Base-by-base conservation (phyloP, 1,140 invertebrate species). In the Ptiloglossa arizonensis region DNA sequence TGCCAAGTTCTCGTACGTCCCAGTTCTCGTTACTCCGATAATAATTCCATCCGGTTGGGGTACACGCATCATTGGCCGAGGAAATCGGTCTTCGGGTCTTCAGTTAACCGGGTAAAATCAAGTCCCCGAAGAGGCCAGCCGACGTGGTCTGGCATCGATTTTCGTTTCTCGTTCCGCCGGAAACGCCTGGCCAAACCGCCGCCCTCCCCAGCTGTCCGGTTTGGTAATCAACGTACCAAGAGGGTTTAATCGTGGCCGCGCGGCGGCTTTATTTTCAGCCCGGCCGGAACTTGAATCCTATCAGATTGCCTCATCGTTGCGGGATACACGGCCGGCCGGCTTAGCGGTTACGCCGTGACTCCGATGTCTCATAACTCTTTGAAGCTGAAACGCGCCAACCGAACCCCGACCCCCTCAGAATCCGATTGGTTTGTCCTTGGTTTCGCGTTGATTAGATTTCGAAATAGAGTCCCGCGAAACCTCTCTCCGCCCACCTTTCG, bases 181-280 rank as follows among this genome's bases (percentile, higher is more conserved):
- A 32, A 67, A 57, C 60, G 22, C 27, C 57, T 9, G 17, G 52
- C 72, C 41, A 57, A n/a, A 67, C 72, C 50, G 24, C 46, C 24
- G 22, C n/a, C 11, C 46, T 66, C 4, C 24, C 38, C 5, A 67
- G 64, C 62, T 74, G 48, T 74, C 62, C 71, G 48, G 62, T 67
- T 74, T 67, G 62, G 71, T 74, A 66, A 74, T 74, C 71, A 74
- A 74, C 71, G 71, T 56, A 57, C 46, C 50, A 68, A 75, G 72
- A 59, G 72, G 66, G 73, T 76, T 76, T 76, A 76, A 76, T 69
- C 66, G 73, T 76, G 56, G 66, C 54, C 54, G 54, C 50, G 62
- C 11, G 73, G 54, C 11, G 73, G 73, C 64, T 76, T 76, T 76
- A 76, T 69, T 69, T 76, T 76, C 73, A 57, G 22, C 44, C 44